Conservation (phyloP, 1,140 invertebrate species). For the Dendrolimus punctatus region DNA sequence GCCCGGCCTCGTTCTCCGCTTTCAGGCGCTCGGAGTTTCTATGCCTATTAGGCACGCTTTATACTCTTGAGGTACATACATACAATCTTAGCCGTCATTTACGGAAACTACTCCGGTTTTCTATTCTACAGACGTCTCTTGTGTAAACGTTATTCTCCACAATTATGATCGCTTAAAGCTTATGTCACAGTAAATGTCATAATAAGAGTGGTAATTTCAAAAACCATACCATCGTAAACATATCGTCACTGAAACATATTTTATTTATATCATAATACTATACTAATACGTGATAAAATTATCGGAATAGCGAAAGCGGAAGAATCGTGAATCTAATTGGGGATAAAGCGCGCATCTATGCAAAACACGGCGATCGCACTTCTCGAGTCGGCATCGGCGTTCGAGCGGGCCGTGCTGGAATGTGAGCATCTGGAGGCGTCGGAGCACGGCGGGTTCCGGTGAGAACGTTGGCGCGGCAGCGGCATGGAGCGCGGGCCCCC, state of each 20-base stretch:
- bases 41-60: slow-evolving; percentile 22
- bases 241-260: slow-evolving; percentile 25
- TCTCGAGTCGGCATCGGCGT: slow-evolving; percentile 59
- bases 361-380: slow-evolving; percentile 66
- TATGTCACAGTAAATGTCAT: slow-evolving; percentile 2
- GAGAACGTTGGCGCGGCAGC: slow-evolving; percentile 60
- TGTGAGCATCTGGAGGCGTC: slow-evolving; percentile 60
- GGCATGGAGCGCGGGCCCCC: slow-evolving; percentile 60
- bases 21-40: slow-evolving; percentile 28
- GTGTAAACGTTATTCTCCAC: no score
- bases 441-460: slow-evolving; percentile 62
- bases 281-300: slow-evolving; percentile 16
- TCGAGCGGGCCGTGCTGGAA: slow-evolving; percentile 59
- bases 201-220: slow-evolving; percentile 4
- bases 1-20: slow-evolving; percentile 45
- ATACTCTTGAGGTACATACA: slow-evolving; percentile 10
- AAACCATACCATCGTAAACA: slow-evolving; percentile 66
- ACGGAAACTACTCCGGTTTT: slow-evolving; percentile 11
- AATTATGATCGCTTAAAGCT: not conserved
- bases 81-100: slow-evolving; percentile 20
- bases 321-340: slow-evolving; percentile 31
- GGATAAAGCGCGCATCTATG: slow-evolving; percentile 53
- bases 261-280: slow-evolving; percentile 14
- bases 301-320: slow-evolving; percentile 20
- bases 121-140: no score